Conservation (phyloP, 2,797 vertebrate genomes). For the Manis javanica region DNA sequence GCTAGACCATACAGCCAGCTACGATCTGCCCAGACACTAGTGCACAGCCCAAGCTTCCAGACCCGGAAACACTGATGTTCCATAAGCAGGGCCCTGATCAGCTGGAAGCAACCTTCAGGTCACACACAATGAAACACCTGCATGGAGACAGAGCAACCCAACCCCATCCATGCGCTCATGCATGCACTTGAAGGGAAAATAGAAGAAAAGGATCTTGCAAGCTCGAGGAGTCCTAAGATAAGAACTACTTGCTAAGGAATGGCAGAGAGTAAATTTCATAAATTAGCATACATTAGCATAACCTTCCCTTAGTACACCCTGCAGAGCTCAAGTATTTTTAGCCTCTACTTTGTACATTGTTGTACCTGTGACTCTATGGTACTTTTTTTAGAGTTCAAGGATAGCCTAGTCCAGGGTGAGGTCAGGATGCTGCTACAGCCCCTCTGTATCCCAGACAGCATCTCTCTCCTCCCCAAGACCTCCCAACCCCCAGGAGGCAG, state of each 20-base stretch:
- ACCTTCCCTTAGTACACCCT: background rate
- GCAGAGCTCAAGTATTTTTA: background rate
- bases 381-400: background rate
- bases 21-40: rapidly evolving
- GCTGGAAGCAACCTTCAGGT: background rate
- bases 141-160: rapidly evolving
- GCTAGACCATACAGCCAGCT: rapidly evolving
- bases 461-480: background rate
- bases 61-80: background rate
- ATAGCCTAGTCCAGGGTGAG: background rate
- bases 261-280: background rate
- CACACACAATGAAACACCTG: no score
- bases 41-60: background rate
- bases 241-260: background rate
- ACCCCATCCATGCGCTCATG: rapidly evolving
- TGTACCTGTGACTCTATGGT: background rate
- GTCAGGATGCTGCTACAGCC: background rate
- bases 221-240: no score
- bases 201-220: rapidly evolving
- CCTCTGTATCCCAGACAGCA: background rate
- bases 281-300: rapidly evolving
- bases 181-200: rapidly evolving
- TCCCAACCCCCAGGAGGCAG: rapidly evolving
- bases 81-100: rapidly evolving
- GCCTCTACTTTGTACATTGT: background rate